These are phyloP conservation scores for Exocentrus adspersus DNA, from an alignment of 2,888 invertebrate genomes.

Conservation along the genomic window DNA sequence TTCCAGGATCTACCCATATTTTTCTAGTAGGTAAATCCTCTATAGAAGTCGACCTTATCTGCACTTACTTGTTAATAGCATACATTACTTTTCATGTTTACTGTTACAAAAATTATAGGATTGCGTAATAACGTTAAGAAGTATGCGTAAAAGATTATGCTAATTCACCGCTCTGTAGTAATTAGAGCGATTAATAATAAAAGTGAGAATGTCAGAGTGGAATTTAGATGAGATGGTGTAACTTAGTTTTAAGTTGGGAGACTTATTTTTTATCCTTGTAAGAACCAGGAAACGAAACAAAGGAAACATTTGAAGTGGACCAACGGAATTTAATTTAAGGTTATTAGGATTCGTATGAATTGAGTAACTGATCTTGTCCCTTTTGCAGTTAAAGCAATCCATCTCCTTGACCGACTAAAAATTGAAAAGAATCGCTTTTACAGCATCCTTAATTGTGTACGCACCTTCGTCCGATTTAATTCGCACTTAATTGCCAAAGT, in stretches of 20 bases:
- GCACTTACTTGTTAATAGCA: background rate
- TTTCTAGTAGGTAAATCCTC: slow-evolving; percentile 1
- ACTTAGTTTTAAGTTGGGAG: no score
- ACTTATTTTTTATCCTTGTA: no score
- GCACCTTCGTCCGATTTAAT: background rate
- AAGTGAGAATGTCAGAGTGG: background rate
- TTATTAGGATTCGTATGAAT: no score
- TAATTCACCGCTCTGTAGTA: slow-evolving; percentile 1
- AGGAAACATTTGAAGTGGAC: no score
- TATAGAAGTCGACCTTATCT: slow-evolving; percentile 20
- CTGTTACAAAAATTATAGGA: no score
- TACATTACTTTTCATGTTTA: background rate
- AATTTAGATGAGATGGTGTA: background rate
- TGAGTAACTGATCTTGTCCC: background rate
- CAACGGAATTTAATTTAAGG: no score
- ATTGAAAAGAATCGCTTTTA: slow-evolving; percentile 14
- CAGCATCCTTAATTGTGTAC: background rate
- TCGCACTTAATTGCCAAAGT: no score
- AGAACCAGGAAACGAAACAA: no score
- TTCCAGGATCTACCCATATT: background rate
- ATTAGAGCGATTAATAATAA: background rate
- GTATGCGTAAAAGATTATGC: background rate
- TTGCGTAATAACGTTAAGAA: slow-evolving; percentile 5
- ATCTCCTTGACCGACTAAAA: slow-evolving; percentile 21
- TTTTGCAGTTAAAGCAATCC: background rate